Base-by-base conservation (phyloP, 2,113 vertebrate genomes). In the Corythoichthys haematopterus region DNA sequence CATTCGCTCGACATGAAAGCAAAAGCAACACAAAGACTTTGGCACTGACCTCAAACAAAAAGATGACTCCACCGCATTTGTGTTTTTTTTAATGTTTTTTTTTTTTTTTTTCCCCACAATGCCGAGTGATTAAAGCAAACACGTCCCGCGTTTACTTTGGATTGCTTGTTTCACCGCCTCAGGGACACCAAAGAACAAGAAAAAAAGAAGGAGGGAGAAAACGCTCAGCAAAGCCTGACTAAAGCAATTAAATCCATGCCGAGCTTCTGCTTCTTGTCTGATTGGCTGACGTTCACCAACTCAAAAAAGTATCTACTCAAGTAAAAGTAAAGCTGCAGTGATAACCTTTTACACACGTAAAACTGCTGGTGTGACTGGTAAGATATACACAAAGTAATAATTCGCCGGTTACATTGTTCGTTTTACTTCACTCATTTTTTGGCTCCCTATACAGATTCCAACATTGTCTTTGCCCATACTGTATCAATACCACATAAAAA, bases 81-180 rank as follows among this genome's bases (percentile, higher is more conserved):
- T 10, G 52, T 40, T 78, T 67, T 75, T 50, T 61, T 64, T 13
- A 51, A 10, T 60, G 16, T n/a, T 40, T 40, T 40, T n/a, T 8
- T n/a, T 46, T 45, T 46, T 28, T 43, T 20, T 12, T 4, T 15
- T 15, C 11, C 33, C 35, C 5, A 57, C 74, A 78, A 80, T 82
- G 72, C 61, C 56, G 47, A 65, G 64, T 79, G 79, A 83, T 82
- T 73, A 77, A 82, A 82, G 75, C 74, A 80, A 84, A 85, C 77
- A 78, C 66, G 71, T 80, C 45, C 68, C 14, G 28, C 68, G 74
- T 87, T 87, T 80, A 80, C 81, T 85, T 77, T 75, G 84, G 82
- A 80, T 64, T 57, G 78, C 67, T 72, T 69, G 37, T 75, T 83
- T 82, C 72, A 74, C 61, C 52, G 74, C 78, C 73, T 73, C 53